A percentile compares a stretch with the other conserved stretches of the same genome.
Evolutionary conservation across 2,797 vertebrate species (phyloP).

Genomic region (Spatula clypeata): DNA sequence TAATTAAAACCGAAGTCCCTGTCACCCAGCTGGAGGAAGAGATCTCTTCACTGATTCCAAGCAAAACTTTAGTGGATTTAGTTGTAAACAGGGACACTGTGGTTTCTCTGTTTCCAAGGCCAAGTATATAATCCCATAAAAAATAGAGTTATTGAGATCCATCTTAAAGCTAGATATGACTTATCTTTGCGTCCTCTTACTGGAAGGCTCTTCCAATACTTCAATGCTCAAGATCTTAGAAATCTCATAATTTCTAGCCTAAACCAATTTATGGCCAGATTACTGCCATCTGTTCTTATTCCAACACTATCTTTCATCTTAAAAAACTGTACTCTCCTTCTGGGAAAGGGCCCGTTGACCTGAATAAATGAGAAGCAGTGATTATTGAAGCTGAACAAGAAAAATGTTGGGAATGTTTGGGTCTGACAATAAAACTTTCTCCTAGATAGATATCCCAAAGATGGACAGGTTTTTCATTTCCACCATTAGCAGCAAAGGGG

Average conservation of each 20-base stretch:
- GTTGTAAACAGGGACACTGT: neutral
- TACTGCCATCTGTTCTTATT: neutral
- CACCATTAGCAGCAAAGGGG: neutral
- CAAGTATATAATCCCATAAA: neutral
- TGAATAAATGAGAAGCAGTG: neutral
- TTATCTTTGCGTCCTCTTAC: neutral
- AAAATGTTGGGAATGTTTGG: neutral
- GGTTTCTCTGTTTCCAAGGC: neutral
- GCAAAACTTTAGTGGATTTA: neutral
- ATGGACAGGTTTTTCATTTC: neutral
- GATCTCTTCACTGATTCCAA: neutral
- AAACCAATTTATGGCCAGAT: neutral
- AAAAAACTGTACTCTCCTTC: neutral
- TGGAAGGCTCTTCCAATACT: neutral
- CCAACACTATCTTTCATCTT: neutral
- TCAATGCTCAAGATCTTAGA: neutral
- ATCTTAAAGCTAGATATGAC: neutral
- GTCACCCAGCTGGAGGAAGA: neutral
- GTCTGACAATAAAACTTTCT: neutral
- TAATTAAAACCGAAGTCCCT: neutral
- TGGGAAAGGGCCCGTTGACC: neutral
- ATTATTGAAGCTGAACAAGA: constrained; percentile 12
- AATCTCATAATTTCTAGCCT: neutral
- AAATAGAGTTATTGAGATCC: neutral
- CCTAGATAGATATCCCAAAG: neutral